A percentile compares a stretch with the other conserved stretches of the same genome.
Conservation (phyloP, 2,888 invertebrate species). For the Rhimphoctona megacephalus region DNA sequence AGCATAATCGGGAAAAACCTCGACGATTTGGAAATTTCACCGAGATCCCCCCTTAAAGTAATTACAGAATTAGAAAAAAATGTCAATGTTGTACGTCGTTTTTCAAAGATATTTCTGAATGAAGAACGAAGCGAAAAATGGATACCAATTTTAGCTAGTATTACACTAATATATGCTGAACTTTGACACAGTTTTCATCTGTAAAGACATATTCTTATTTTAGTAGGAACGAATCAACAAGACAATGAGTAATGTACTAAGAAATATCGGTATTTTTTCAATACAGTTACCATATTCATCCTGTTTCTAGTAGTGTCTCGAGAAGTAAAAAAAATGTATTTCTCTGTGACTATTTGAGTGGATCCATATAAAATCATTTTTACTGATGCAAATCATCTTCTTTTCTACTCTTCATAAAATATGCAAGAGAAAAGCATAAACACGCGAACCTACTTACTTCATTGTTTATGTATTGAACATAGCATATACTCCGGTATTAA, state of each 20-base stretch:
- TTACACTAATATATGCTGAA: not conserved
- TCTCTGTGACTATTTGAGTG: slow-evolving; percentile 6
- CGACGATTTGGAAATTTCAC: too few species aligned
- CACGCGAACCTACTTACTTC: slow-evolving; percentile 4
- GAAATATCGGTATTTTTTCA: too few species aligned
- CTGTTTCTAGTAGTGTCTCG: not conserved
- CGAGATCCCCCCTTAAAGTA: too few species aligned
- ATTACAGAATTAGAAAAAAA: too few species aligned
- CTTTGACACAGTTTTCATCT: not conserved
- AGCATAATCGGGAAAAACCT: too few species aligned
- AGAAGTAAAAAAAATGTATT: not conserved
- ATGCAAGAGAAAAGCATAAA: slow-evolving; percentile 21
- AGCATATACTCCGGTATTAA: not conserved
- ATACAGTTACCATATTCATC: not conserved
- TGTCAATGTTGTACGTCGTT: too few species aligned
- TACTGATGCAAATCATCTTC: not conserved
- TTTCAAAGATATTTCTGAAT: too few species aligned
- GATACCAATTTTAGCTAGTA: not conserved
- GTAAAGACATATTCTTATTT: not conserved
- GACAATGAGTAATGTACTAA: too few species aligned
- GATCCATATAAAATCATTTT: slow-evolving; percentile 9
- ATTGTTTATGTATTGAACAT: not conserved
- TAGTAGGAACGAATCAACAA: too few species aligned
- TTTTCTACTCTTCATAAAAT: slow-evolving; percentile 21
- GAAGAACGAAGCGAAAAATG: not conserved